These are phyloP conservation scores for Agapornis roseicollis DNA, from an alignment of 2,113 vertebrate species.

Conservation along the genomic window DNA sequence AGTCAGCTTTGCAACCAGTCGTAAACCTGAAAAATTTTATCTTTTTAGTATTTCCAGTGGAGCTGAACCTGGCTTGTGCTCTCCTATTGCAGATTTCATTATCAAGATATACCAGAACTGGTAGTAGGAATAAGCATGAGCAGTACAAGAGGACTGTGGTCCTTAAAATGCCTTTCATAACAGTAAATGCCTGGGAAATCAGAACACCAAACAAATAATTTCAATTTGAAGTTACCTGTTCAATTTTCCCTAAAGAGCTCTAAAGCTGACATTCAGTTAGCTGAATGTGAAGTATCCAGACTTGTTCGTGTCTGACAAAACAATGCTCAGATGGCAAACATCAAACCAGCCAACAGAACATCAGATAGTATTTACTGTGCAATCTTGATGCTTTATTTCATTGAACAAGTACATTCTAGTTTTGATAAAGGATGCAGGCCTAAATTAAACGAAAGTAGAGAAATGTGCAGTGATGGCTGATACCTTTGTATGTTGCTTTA, in stretches of 20 bases:
- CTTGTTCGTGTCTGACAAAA: not conserved
- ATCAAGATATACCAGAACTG: not conserved
- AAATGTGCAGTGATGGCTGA: not conserved
- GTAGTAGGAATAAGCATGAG: not conserved
- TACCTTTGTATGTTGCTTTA: not conserved
- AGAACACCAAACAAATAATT: not conserved
- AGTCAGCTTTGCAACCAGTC: not conserved
- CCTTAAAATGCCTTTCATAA: not conserved
- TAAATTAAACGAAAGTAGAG: not conserved
- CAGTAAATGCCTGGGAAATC: not conserved
- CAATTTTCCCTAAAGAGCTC: not conserved
- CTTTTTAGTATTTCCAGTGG: not conserved
- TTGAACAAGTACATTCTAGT: slow-evolving; percentile 4
- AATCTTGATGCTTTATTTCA: slow-evolving; percentile 11
- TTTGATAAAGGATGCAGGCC: not conserved
- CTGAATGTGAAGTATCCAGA: not conserved
- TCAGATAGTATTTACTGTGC: slow-evolving; percentile 5
- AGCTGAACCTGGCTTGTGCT: not conserved
- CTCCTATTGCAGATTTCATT: not conserved
- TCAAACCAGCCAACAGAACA: not conserved
- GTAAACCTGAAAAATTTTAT: not conserved
- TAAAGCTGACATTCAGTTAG: not conserved
- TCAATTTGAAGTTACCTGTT: not conserved
- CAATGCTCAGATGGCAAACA: not conserved
- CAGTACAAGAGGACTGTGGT: not conserved